Evolutionary conservation across 2,888 invertebrate genomes (phyloP).

Genomic region (Lottia gigantea): DNA sequence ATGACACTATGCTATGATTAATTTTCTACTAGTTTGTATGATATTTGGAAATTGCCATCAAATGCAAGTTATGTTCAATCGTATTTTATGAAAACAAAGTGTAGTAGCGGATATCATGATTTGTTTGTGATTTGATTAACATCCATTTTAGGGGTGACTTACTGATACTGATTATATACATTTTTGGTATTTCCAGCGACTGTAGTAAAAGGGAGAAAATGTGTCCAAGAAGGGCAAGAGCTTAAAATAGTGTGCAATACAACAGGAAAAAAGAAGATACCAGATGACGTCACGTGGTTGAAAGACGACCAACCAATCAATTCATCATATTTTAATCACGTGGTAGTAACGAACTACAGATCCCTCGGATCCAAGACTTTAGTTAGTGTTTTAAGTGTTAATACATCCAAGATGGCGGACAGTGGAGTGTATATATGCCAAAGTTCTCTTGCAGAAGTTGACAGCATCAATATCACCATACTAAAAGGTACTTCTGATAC

Average conservation of each 20-base stretch:
- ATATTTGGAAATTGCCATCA: too few species aligned
- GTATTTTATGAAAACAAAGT: too few species aligned
- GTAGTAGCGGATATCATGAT: too few species aligned
- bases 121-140: too few species aligned
- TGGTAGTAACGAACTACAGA: constrained; percentile 19
- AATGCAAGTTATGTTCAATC: too few species aligned
- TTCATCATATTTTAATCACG: constrained; percentile 2
- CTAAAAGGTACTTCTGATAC: constrained; percentile 32
- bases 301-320: not conserved
- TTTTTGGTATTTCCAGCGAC: not conserved
- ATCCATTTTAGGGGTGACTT: too few species aligned
- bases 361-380: constrained; percentile 25
- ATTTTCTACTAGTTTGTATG: too few species aligned
- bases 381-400: constrained; percentile 37
- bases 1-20: too few species aligned
- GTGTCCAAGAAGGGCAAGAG: not conserved
- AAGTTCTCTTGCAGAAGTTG: constrained; percentile 37
- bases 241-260: constrained; percentile 1
- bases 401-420: constrained; percentile 30
- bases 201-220: not conserved
- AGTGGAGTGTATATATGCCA: constrained; percentile 41
- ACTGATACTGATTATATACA: too few species aligned
- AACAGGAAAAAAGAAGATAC: not conserved
- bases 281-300: not conserved
- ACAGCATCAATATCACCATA: constrained; percentile 37